Evolutionary conservation across 2,113 vertebrate species (phyloP).

Genomic region (Tor tambroides): DNA sequence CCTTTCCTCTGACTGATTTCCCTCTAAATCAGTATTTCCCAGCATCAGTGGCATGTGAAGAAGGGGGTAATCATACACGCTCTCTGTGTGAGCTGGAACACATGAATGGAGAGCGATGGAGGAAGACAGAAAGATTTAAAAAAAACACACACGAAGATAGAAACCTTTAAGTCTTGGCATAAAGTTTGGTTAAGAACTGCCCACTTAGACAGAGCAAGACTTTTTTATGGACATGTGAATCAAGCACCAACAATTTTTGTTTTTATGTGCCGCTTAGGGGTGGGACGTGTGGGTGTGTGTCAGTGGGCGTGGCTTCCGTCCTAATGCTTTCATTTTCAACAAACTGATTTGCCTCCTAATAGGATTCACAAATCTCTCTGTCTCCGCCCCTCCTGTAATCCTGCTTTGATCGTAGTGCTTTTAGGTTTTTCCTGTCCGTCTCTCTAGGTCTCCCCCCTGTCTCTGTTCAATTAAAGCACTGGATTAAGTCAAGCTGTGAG

Average conservation of each 20-base stretch:
- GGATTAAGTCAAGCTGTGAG: background rate
- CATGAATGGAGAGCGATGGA: conserved; percentile 45
- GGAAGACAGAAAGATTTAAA: conserved; percentile 13
- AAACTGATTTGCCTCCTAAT: conserved; percentile 70
- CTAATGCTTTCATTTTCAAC: conserved; percentile 69
- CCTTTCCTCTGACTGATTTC: background rate
- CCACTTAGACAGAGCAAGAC: background rate
- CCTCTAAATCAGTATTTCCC: conserved; percentile 34
- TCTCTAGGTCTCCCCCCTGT: background rate
- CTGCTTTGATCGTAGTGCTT: background rate
- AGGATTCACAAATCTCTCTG: conserved; percentile 64
- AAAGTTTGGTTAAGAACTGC: background rate
- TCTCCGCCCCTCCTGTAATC: background rate
- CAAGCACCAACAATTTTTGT: background rate
- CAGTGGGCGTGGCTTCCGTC: conserved; percentile 33
- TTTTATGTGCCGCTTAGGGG: background rate
- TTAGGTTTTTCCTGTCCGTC: background rate
- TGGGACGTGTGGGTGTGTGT: background rate
- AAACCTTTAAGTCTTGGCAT: background rate
- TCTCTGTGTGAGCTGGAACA: conserved; percentile 30
- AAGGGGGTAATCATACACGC: conserved; percentile 34
- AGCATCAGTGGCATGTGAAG: background rate
- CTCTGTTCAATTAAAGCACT: background rate
- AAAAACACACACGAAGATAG: background rate
- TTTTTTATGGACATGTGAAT: background rate